phyloP scores from a whole-genome alignment of 2,113 vertebrate species.

The Indicator maculatus region DNA sequence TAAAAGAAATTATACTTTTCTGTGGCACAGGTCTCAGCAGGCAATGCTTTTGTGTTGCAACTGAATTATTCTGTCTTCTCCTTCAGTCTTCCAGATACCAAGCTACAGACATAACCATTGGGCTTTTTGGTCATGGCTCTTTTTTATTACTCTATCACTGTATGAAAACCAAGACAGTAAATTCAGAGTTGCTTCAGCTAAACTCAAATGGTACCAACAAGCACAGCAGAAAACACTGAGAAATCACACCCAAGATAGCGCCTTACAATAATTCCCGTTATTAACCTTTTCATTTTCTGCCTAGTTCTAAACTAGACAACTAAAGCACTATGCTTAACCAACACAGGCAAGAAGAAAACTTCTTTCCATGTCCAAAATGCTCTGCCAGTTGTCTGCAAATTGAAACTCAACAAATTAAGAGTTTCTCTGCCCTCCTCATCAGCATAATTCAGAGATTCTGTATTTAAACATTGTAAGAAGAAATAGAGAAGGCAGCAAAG shows the following conservation, averaged over 20 bases:
- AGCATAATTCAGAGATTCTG: not conserved
- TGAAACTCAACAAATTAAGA: not conserved
- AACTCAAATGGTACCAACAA: not conserved
- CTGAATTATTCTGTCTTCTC: not conserved
- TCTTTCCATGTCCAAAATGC: not conserved
- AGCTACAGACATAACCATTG: not conserved
- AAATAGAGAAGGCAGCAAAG: not conserved
- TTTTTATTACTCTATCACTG: not conserved
- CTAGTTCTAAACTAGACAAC: not conserved
- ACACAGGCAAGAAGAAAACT: not conserved
- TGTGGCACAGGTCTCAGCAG: not conserved
- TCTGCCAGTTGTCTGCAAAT: not conserved
- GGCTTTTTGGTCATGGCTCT: not conserved
- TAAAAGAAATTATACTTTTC: not conserved
- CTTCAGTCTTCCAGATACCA: not conserved
- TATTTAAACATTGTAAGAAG: not conserved
- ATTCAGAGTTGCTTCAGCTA: not conserved
- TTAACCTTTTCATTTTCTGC: not conserved
- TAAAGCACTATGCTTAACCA: not conserved
- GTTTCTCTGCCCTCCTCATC: not conserved
- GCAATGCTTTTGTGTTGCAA: not conserved
- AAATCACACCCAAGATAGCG: not conserved
- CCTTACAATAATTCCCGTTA: not conserved
- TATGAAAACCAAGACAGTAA: not conserved
- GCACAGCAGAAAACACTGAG: not conserved